Evolutionary conservation across 2,797 vertebrate species (phyloP).

Genomic region (Danio tinwini): DNA sequence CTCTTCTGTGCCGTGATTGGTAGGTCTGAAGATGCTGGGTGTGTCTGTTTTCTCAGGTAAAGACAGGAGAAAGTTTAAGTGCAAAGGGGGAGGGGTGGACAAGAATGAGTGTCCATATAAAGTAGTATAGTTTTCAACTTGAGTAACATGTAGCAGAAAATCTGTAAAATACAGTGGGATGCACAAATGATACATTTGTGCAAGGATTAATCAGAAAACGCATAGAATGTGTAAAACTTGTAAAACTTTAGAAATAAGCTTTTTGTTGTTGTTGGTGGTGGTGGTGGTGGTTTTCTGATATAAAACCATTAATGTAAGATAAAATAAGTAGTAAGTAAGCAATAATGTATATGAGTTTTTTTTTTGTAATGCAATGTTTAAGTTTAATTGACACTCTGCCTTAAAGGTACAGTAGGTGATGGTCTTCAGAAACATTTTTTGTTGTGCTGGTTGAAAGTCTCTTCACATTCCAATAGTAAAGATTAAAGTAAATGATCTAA

Average conservation of each 20-base stretch:
- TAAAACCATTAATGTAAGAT: not conserved
- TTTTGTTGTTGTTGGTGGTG: not conserved
- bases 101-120: slow-evolving; percentile 16
- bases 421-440: too few relatives aligned
- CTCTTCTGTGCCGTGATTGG: slow-evolving; percentile 72
- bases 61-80: slow-evolving; percentile 63
- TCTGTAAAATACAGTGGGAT: not conserved
- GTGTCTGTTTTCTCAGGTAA: slow-evolving; percentile 76
- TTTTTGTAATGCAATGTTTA: too few relatives aligned
- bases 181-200: not conserved
- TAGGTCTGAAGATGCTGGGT: slow-evolving; percentile 68
- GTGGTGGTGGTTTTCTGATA: too few relatives aligned
- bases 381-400: too few relatives aligned
- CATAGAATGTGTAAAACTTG: not conserved
- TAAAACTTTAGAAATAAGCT: not conserved
- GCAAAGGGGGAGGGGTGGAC: slow-evolving; percentile 50
- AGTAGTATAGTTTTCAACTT: not conserved
- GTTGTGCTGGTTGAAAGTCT: too few relatives aligned
- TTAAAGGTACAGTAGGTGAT: too few relatives aligned
- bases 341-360: not conserved
- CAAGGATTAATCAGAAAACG: not conserved
- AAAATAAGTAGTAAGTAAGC: not conserved
- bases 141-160: slow-evolving; percentile 9
- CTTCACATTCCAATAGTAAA: too few relatives aligned
- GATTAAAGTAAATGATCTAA: too few relatives aligned